Conservation (phyloP, 2,797 vertebrate species). For the Artibeus jamaicensis region DNA sequence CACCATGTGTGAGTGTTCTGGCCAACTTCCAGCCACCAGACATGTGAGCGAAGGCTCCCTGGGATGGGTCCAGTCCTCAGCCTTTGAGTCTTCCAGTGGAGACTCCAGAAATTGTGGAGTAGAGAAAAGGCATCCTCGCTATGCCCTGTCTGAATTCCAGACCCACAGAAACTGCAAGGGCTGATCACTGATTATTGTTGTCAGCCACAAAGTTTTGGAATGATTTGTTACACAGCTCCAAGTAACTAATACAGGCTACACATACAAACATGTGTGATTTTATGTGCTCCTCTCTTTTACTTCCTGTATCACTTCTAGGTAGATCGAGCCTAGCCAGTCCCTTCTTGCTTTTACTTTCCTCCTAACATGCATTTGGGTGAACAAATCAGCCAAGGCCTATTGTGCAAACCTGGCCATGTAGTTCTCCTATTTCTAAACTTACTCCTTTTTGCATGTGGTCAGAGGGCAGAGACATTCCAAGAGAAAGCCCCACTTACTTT, state of each 20-base stretch:
- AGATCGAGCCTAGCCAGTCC: not conserved
- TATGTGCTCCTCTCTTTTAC: not conserved
- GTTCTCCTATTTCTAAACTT: not conserved
- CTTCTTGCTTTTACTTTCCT: not conserved
- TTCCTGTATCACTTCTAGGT: not conserved
- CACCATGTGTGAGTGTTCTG: rapidly evolving
- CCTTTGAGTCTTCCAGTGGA: not conserved
- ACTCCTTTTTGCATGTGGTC: not conserved
- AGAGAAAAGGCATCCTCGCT: not conserved
- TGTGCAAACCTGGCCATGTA: not conserved
- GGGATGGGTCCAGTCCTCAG: not conserved
- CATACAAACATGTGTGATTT: not conserved
- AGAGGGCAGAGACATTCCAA: not conserved
- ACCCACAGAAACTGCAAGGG: not conserved
- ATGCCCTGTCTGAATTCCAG: not conserved
- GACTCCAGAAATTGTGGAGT: not conserved
- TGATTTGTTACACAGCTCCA: not conserved
- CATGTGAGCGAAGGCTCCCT: not conserved
- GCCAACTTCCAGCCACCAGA: not conserved
- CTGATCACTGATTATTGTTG: not conserved
- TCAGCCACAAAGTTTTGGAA: not conserved
- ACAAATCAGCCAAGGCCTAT: not conserved
- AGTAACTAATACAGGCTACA: not conserved
- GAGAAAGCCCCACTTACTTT: not conserved
- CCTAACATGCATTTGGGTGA: not conserved